These are phyloP conservation scores for Darevskia nairensis DNA, from an alignment of 2,797 vertebrate species.

Conservation along the genomic window DNA sequence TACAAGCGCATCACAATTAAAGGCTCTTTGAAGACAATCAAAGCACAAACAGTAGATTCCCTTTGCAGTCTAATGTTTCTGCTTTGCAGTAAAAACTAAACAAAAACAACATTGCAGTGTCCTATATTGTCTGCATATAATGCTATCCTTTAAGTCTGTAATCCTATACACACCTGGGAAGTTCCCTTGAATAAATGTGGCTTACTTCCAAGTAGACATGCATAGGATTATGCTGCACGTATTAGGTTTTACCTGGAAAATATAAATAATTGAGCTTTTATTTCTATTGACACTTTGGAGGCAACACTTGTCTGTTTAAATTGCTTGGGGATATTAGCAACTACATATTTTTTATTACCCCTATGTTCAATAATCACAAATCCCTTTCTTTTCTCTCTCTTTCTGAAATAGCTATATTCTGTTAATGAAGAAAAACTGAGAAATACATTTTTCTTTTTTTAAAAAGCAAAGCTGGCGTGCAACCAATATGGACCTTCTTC, in stretches of 20 bases:
- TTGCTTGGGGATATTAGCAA: neutral
- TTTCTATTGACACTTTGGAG: neutral
- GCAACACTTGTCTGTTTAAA: neutral
- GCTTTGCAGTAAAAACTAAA: neutral
- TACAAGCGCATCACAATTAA: neutral
- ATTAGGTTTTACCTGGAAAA: neutral
- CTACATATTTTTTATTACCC: neutral
- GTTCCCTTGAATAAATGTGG: neutral
- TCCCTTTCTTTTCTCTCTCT: neutral
- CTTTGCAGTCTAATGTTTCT: neutral
- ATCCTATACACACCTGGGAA: neutral
- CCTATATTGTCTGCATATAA: slow-evolving; percentile 3
- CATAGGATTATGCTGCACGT: neutral
- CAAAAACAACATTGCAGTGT: neutral
- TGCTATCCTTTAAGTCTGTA: neutral
- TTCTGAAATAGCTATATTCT: neutral
- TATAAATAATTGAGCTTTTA: neutral
- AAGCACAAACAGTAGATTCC: slow-evolving; percentile 9
- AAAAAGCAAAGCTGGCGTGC: neutral
- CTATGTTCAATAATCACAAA: neutral
- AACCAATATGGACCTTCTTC: neutral
- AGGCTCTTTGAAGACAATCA: neutral
- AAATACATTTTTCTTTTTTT: neutral
- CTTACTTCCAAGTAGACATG: neutral
- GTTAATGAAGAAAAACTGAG: neutral